Conservation (phyloP, 2,797 vertebrate genomes). For the Synaphobranchus kaupii region DNA sequence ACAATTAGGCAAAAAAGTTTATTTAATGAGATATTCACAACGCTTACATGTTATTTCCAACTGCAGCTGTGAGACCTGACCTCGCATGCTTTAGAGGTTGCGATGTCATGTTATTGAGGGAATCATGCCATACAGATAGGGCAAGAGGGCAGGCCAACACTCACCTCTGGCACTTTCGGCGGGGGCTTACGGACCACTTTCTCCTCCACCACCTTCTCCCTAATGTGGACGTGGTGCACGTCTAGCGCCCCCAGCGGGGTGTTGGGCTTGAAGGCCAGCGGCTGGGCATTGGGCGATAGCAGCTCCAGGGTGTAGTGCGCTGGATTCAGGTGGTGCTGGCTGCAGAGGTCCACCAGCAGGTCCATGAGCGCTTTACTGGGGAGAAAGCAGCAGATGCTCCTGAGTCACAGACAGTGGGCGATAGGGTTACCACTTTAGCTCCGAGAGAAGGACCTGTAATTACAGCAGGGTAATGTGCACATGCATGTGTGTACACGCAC, state of each 20-base stretch:
- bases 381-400: conserved; percentile 26
- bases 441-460: conserved; percentile 52
- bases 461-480: conserved; percentile 42
- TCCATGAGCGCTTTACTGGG: conserved; percentile 96
- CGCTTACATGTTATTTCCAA: not conserved
- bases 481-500: not conserved
- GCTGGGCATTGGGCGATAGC: conserved; percentile 72
- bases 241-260: conserved; percentile 87
- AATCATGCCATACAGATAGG: not conserved
- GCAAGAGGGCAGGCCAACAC: conserved; percentile 31
- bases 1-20: not conserved
- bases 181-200: conserved; percentile 76
- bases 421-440: conserved; percentile 49
- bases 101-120: not conserved
- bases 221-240: conserved; percentile 82
- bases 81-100: not conserved
- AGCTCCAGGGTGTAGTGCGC: conserved; percentile 88
- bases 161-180: conserved; percentile 87
- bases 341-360: conserved; percentile 90
- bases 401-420: not conserved
- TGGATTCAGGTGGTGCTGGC: conserved; percentile 88
- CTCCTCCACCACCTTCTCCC: conserved; percentile 84
- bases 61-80: not conserved
- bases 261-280: conserved; percentile 91
- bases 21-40: not conserved